These are phyloP conservation scores for Heliconius ethilla DNA, from an alignment of 2,888 invertebrate species.

Conservation along the genomic window DNA sequence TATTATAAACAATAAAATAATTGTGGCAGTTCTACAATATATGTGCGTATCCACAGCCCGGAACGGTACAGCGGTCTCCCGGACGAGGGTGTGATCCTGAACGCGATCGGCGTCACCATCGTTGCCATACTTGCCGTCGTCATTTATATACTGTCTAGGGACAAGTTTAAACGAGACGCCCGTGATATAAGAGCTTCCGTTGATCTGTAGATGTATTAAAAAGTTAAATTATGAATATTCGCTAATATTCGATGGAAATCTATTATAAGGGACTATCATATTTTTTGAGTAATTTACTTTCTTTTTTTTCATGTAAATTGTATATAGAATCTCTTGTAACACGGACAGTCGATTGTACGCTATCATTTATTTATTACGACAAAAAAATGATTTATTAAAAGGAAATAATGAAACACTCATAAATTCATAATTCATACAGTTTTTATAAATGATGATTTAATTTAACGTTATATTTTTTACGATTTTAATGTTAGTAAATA, in stretches of 20 bases:
- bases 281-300: constrained; percentile 8
- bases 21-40: constrained; percentile 48
- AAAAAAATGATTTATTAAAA: constrained; percentile 7
- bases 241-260: background rate
- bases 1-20: background rate
- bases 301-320: background rate
- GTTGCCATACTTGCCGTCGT: constrained; percentile 84
- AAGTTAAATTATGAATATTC: background rate
- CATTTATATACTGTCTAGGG: constrained; percentile 84
- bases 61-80: constrained; percentile 82
- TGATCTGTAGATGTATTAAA: constrained; percentile 73
- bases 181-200: constrained; percentile 81
- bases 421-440: background rate
- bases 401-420: background rate
- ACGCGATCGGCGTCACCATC: constrained; percentile 85
- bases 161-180: constrained; percentile 79
- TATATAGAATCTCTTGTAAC: constrained; percentile 24
- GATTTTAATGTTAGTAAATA: background rate
- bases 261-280: background rate
- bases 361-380: constrained; percentile 13
- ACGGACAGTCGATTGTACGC: constrained; percentile 11
- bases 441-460: background rate
- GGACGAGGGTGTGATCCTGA: constrained; percentile 86
- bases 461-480: constrained; percentile 3
- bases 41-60: constrained; percentile 72